phyloP scores from a whole-genome alignment of 2,797 vertebrate genomes.

The Smutsia gigantea region DNA sequence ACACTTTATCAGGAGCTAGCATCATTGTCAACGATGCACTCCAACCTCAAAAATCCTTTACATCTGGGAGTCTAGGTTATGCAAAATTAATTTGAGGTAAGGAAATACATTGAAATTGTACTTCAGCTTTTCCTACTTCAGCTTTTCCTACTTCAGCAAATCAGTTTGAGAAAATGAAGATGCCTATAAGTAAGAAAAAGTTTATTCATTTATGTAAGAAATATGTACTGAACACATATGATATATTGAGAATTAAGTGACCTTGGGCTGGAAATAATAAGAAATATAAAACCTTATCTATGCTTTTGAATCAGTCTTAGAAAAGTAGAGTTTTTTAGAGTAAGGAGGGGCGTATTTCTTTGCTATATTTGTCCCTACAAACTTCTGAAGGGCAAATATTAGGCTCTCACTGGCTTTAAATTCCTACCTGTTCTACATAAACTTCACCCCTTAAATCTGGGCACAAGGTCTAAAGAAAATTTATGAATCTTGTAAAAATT shows the following conservation, averaged over 20 bases:
- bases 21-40: not conserved
- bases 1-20: not conserved
- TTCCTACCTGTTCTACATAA: not conserved
- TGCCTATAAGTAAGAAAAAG: not conserved
- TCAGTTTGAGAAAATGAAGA: slow-evolving; percentile 39
- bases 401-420: not conserved
- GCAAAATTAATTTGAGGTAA: not conserved
- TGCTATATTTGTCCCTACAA: not conserved
- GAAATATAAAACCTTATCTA: not conserved
- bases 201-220: not conserved
- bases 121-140: not conserved
- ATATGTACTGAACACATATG: not conserved
- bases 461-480: slow-evolving; percentile 41
- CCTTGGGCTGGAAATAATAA: not conserved
- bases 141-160: not conserved
- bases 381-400: slow-evolving; percentile 42
- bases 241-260: not conserved
- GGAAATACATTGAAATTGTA: not conserved
- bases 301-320: not conserved
- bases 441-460: not conserved
- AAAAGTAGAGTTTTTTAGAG: not conserved
- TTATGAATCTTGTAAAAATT: slow-evolving; percentile 53
- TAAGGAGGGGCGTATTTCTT: not conserved
- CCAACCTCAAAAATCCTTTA: not conserved
- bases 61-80: not conserved